A percentile compares a stretch with the other conserved stretches of the same genome.
Evolutionary conservation across 2,113 vertebrate species (phyloP).

Genomic region (Butorides virescens): DNA sequence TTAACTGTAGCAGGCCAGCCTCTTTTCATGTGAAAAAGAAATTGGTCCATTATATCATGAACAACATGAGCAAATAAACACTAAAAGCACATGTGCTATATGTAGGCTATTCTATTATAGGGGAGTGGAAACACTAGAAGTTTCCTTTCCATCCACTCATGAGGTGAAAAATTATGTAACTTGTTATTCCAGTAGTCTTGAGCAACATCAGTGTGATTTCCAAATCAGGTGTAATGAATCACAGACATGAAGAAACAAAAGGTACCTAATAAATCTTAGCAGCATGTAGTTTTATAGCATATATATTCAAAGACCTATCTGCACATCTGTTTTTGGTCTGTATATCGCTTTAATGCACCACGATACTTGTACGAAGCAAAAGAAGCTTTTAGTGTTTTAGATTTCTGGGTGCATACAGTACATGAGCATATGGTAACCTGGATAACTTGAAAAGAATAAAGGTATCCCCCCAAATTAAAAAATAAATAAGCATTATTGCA

Average conservation of each 20-base stretch:
- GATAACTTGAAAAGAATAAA: neutral
- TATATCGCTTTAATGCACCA: neutral
- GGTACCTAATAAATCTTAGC: neutral
- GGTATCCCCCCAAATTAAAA: neutral
- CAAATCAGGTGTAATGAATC: neutral
- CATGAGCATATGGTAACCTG: neutral
- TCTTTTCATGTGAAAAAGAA: neutral
- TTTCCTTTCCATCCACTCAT: neutral
- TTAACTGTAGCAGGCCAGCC: neutral
- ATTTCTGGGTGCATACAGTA: neutral
- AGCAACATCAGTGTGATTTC: neutral
- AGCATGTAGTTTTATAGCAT: neutral
- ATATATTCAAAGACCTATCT: neutral
- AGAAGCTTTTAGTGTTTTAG: neutral
- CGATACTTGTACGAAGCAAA: neutral
- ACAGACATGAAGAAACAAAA: neutral
- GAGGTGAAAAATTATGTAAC: neutral
- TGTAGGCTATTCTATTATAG: fast-evolving
- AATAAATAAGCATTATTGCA: neutral
- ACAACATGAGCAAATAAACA: neutral
- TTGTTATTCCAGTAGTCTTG: neutral
- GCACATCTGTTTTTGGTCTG: neutral
- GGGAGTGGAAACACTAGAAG: neutral
- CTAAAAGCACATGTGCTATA: neutral
- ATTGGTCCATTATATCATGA: neutral